Evolutionary conservation across 2,888 invertebrate genomes (phyloP), one percentile per base, ranked within the genome.

Genomic region (Drosophila cracens): DNA sequence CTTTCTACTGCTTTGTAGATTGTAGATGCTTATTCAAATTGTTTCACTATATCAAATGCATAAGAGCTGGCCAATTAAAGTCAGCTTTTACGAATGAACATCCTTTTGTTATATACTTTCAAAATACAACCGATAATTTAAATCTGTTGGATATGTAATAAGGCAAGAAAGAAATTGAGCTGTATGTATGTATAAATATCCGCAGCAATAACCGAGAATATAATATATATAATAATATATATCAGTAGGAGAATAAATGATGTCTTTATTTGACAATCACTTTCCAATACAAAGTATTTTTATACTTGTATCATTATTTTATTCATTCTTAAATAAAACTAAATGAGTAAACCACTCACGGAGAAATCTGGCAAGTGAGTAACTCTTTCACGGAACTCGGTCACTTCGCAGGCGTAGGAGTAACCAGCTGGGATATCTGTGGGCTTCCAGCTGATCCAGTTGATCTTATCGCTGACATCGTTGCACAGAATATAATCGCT

Each of bases 391-490:
- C 83, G 80, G 70, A 93, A 93, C 33, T 91, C 89, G 27, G 68
- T 8, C 4, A 92, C 91, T 49, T 89, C 89, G 46, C 92, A 92
- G 40, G 92, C 92, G 48, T 92, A 92, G 0, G 92, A 92, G 70
- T 92, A 92, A 3, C 92, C 92, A 1, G 81, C 86, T 1, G 29
- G 64, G 11, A 92, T 79, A 63, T 92, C 89, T 0, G 82, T 74
- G 63, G 76, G 83, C 65, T 90, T 83, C 92, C 92, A 92, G 57
- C 69, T 89, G 21, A 95, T 80, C 94, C 94, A 95, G 59, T 92
- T 92, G 36, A 95, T 90, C 74, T 93, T 90, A 27, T 92, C 81
- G 74, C 95, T 94, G n/a, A 95, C 85, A 87, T 94, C 93, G 1
- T 74, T 54, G 64, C 92, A 92, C 18, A 92, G 58, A 25, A 92